Conservation (phyloP, 2,888 invertebrate species). For the Stenurella melanura region DNA sequence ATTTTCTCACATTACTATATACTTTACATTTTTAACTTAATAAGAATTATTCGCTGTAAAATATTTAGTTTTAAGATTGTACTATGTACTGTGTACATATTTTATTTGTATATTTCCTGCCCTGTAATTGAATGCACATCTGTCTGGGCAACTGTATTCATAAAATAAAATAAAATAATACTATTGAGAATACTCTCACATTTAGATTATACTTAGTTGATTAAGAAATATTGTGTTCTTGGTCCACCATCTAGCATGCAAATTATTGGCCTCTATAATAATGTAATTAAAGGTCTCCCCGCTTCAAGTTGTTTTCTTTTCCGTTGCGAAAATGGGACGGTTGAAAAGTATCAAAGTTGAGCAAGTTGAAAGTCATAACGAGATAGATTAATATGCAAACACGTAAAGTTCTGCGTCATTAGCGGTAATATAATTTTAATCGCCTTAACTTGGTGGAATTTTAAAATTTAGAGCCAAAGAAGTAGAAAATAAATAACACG, state of each 20-base stretch:
- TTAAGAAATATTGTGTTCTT: no score
- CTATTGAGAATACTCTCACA: no score
- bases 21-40: no score
- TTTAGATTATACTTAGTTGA: no score
- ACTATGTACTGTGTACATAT: no score
- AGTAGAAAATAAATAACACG: neutral
- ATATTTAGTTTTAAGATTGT: no score
- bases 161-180: no score
- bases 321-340: neutral
- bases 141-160: no score
- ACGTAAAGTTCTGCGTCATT: conserved; percentile 14
- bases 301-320: neutral
- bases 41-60: no score
- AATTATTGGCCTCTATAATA: neutral
- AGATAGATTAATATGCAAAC: conserved; percentile 23
- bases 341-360: conserved; percentile 11
- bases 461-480: neutral
- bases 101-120: no score
- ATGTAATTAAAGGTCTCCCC: neutral
- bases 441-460: neutral
- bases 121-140: no score
- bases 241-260: neutral
- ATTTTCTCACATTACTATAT: no score
- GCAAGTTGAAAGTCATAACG: neutral
- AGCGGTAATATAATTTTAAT: neutral